Base-by-base conservation (phyloP, 2,888 invertebrate genomes). In the Hemicrepidius hirtus region DNA sequence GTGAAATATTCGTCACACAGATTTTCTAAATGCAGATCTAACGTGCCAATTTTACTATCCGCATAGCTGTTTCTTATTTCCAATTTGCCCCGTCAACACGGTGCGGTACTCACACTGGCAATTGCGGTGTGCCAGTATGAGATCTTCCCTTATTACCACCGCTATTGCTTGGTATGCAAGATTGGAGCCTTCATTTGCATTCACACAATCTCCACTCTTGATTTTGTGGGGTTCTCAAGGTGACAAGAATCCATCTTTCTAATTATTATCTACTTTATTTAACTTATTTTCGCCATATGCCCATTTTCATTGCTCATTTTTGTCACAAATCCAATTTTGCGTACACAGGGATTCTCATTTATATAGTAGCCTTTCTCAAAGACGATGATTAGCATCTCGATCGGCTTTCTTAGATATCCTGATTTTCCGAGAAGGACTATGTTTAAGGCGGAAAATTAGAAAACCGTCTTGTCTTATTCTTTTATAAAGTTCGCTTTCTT, bases 161-260 rank as follows among this genome's bases (percentile, higher is more conserved):
- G 69, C 64, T 68, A 75, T 77, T 73, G 77, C 74, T 79, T 79
- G 76, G 78, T 79, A 78, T 79, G 78, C 78, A 77, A 78, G 77
- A 79, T 79, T 75, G 73, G 73, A 75, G 76, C 63, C 75, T 78
- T 78, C 78, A 78, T 79, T 79, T 79, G 77, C 79, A 79, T 79
- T 78, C 78, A 77, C 77, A 77, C 75, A 75, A 77, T 75, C 74
- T 72, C 75, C 62, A 74, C 76, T 73, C 78, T 76, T 77, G 78
- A 77, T 77, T 77, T 76, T 70, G 70, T 74, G 76, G 75, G 76
- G 75, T 72, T 75, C 76, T 76, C 74, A 76, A 76, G 79, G 76
- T 79, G 76, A 75, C 79, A 73, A 73, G 70, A 75, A 74, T 76
- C 76, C 76, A 75, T 75, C 76, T 78, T 78, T 77, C 73, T 78